Base-by-base conservation (phyloP, 1,140 invertebrate species). In the Ladona fulva region DNA sequence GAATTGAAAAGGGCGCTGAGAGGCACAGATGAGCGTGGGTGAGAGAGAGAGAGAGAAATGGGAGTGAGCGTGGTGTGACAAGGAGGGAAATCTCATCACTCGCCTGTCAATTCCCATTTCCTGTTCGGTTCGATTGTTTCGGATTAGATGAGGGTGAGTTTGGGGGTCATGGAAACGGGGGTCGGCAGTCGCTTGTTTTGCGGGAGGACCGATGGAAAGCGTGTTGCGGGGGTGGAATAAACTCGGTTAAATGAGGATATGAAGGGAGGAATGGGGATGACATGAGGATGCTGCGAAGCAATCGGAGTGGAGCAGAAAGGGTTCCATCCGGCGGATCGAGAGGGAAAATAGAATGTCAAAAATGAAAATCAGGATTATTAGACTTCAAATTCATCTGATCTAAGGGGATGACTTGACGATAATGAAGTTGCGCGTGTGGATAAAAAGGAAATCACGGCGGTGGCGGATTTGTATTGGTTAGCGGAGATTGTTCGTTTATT, bases 101-200 rank as follows among this genome's bases (percentile, higher is more conserved):
- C 52, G 52, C 3, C 52, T 66, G 52, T 66, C 52, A 66, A 66
- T 66, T 66, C 52, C 52, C 14, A 66, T 66, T 66, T 66, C n/a
- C 52, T 66, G 52, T 66, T 66, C 52, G 52, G 52, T 66, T 66
- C 52, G 52, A 66, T 66, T 66, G 52, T 66, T 66, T 66, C n/a
- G 52, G 3, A 66, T 66, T 66, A 66, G 52, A 66, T 12, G 52
- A 66, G 52, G 44, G 10, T 52, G 44, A 19, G 44, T 52, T 52
- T 52, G 44, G 44, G n/a, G 14, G 52, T 66, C 52, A 66, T 66
- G 16, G 52, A 19, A 22, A 66, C 3, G n/a, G 52, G 14, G 52
- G n/a, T 16, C 10, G 44, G 44, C 19, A 11, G 44, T 52, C 16
- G 52, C 16, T 66, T 16, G 52, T 22, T 66, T 22, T 3, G 52